Conservation (phyloP, 2,888 invertebrate species). For the Leptinotarsa peninsularis region DNA sequence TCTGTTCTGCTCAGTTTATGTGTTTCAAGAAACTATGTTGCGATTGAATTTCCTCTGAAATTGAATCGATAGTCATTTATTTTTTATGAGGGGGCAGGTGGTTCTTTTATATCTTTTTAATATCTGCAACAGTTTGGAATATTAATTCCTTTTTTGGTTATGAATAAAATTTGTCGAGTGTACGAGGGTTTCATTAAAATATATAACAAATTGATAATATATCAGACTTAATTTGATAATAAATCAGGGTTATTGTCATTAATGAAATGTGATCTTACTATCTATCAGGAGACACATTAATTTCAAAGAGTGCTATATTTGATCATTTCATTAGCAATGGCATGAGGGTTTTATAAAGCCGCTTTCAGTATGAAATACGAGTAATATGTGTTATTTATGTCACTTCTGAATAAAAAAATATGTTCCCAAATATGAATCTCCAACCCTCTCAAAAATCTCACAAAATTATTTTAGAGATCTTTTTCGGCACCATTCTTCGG, state of each 20-base stretch:
- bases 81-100: conserved; percentile 4
- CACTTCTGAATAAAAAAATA: too few relatives aligned
- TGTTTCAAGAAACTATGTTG: conserved; percentile 3
- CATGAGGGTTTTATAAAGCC: too few relatives aligned
- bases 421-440: too few relatives aligned
- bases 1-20: neutral
- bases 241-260: neutral
- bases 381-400: too few relatives aligned
- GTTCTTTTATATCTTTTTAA: neutral
- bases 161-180: too few relatives aligned
- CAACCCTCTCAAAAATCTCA: too few relatives aligned
- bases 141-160: neutral
- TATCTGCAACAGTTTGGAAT: neutral
- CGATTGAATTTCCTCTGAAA: neutral
- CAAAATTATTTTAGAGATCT: too few relatives aligned
- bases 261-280: neutral
- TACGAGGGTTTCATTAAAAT: neutral
- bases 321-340: too few relatives aligned
- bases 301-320: too few relatives aligned
- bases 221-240: neutral
- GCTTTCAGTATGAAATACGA: too few relatives aligned
- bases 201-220: neutral
- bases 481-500: too few relatives aligned
- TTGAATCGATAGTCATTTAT: conserved; percentile 1
- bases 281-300: too few relatives aligned